Percentiles rank a stretch among this genome's conserved stretches.
Conservation (phyloP, 2,888 invertebrate genomes). For the Meta bourneti region DNA sequence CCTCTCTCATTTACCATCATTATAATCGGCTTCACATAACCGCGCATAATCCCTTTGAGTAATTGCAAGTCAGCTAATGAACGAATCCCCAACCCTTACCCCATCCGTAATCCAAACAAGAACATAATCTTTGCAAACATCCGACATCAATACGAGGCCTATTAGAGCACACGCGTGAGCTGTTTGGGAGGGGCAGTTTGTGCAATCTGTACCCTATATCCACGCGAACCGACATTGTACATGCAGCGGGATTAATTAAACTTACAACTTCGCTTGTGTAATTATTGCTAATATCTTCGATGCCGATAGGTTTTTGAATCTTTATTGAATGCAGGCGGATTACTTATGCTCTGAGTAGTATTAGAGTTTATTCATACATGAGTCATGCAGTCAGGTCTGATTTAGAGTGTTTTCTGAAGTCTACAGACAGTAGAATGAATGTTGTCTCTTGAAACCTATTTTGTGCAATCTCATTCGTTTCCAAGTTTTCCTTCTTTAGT, state of each 20-base stretch:
- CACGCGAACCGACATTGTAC: background rate
- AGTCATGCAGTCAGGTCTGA: too few relatives aligned
- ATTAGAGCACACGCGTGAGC: slow-evolving; percentile 12
- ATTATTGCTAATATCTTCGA: too few relatives aligned
- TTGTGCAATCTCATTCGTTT: too few relatives aligned
- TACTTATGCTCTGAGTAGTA: too few relatives aligned
- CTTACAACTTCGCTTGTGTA: background rate
- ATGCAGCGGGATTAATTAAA: slow-evolving; percentile 49
- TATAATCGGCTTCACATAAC: background rate
- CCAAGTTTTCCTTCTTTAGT: too few relatives aligned
- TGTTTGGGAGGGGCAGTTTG: slow-evolving; percentile 5
- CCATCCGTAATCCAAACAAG: slow-evolving; percentile 19
- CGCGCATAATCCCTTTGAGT: slow-evolving; percentile 33
- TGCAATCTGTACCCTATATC: background rate
- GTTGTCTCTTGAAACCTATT: too few relatives aligned
- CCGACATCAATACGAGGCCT: slow-evolving; percentile 31
- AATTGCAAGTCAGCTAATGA: slow-evolving; percentile 24
- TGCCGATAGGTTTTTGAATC: too few relatives aligned
- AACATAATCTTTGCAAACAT: slow-evolving; percentile 43
- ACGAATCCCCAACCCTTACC: slow-evolving; percentile 23
- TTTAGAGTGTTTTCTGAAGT: too few relatives aligned
- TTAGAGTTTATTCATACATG: too few relatives aligned
- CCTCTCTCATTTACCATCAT: background rate
- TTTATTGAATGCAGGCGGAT: too few relatives aligned
- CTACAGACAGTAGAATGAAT: too few relatives aligned